Evolutionary conservation across 2,113 vertebrate species (phyloP).

Genomic region (Menura novaehollandiae): DNA sequence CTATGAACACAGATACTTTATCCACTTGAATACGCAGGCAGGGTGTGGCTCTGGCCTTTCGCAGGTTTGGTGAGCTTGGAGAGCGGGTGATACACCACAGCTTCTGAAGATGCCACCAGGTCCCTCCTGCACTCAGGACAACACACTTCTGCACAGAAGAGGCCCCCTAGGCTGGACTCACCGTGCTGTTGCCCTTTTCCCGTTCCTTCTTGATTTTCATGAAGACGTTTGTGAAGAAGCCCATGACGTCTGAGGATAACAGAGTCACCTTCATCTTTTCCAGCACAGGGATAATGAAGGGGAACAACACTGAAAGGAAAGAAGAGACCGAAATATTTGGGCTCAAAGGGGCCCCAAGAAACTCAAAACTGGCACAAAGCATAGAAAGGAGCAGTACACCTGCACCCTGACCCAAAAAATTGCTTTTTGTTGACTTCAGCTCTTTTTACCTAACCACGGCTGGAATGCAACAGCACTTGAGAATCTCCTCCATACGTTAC

Average conservation of each 20-base stretch:
- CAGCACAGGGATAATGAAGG: conserved; percentile 58
- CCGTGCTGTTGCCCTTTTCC: neutral
- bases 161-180: conserved; percentile 1
- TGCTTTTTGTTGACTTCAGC: neutral
- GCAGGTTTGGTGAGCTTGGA: neutral
- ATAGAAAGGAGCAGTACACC: neutral
- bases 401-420: neutral
- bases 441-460: neutral
- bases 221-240: conserved; percentile 69
- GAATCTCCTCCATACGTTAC: neutral
- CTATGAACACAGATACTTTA: neutral
- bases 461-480: neutral
- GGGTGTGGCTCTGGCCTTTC: neutral
- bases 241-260: conserved; percentile 34
- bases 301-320: conserved; percentile 71
- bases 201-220: conserved; percentile 71
- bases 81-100: neutral
- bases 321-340: neutral
- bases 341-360: neutral
- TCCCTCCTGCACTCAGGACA: neutral
- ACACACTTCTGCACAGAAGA: neutral
- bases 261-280: conserved; percentile 70
- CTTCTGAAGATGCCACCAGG: neutral
- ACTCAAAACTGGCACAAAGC: neutral
- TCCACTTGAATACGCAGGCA: neutral